Evolutionary conservation across 2,888 invertebrate species (phyloP), one percentile per base, ranked within the genome.

Genomic region (Eupithecia dodoneata): DNA sequence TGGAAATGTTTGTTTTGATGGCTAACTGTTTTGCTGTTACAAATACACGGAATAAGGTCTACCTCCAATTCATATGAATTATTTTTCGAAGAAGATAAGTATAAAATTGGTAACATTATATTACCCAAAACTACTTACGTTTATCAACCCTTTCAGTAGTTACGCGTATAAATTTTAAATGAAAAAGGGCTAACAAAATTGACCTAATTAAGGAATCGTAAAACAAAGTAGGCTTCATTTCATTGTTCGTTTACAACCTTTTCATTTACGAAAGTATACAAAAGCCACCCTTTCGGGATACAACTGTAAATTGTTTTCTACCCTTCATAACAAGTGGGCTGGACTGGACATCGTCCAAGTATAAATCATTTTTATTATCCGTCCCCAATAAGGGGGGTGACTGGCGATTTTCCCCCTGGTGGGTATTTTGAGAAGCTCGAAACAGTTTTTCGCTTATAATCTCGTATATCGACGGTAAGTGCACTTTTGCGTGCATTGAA

Each of bases 301-400:
- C 87, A 87, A 89, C 79, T 88, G 90, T 90, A 93, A 94, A 94
- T 94, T 93, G 93, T 94, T 94, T 94, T 91, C 89, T 87, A 91
- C 93, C 94, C 93, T 90, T 87, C 87, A 86, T 90, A 91, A 87
- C 90, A 89, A 91, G 89, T 89, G 86, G 87, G 84, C 85, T 85
- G 79, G 73, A 82, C 89, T 92, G 93, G 94, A 92, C 93, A 92
- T 92, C 88, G 89, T 49, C 47, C 70, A 47, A 88, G 87, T 87
- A 94, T 95, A 94, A 94, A 95, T 95, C 94, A 94, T 93, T 93
- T 94, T 94, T 94, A 93, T 92, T 91, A 91, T 90, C 86, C 86
- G 82, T 83, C 84, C 89, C 81, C 86, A 85, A 85, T 85, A 72
- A 83, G 86, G 81, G 88, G 89, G 89, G 89, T 92, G 91, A 91